Base-by-base conservation (phyloP, 1,140 invertebrate genomes). In the Phortica variegata region DNA sequence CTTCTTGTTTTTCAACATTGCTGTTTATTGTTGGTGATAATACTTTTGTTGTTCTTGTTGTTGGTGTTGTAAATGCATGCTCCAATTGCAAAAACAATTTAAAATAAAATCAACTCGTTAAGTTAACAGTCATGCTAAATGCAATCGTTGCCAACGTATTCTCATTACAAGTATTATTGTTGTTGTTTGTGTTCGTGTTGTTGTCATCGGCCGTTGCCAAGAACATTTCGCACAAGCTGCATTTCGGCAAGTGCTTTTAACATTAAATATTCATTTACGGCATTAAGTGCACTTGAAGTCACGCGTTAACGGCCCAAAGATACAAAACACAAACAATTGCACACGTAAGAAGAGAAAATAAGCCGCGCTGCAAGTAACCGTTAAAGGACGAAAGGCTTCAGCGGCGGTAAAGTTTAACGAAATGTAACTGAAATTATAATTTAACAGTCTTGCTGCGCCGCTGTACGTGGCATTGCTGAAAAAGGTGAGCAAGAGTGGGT, bases 191-290 rank as follows among this genome's bases (percentile, higher is more conserved):
- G 47, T 51, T 42, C 21, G 49, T 58, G 41, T 50, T 32, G 42
- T 49, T 33, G 44, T 50, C 56, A 41, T 49, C 47, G 49, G 39
- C 49, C 53, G 40, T 48, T 60, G 63, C 10, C 23, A 26, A 6
- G n/a, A n/a, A n/a, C 23, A 26, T 26, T 26, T n/a, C n/a, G n/a
- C n/a, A 10, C 23, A 26, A 6, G 23, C 57, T 68, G 63, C 63
- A 68, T 68, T 68, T 68, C 63, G 63, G 63, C 63, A 68, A 68
- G 63, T 68, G 63, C 63, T 68, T 68, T 68, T 68, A 68, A 68
- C 63, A 68, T 68, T 68, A 68, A 68, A 68, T 68, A 68, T 68
- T 68, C 63, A 68, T 68, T 68, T 68, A 68, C 63, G 68, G 63
- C 63, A 68, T 68, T 68, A 68, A 68, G 63, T 63, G 63, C 65